phyloP scores from a whole-genome alignment of 2,113 vertebrate genomes.

The Electrona antarctica region DNA sequence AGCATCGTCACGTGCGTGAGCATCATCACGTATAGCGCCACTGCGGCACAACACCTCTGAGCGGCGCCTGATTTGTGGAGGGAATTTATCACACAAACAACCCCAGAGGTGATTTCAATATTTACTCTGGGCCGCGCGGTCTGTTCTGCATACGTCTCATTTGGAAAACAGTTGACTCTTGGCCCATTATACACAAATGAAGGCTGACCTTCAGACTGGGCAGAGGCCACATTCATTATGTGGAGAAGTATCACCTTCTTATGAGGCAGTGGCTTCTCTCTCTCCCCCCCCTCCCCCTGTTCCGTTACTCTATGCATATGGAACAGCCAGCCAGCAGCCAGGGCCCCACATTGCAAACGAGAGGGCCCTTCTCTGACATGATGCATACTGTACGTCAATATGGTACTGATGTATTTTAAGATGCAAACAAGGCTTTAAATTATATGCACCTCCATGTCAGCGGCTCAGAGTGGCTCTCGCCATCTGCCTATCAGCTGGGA shows the following conservation, averaged over 20 bases:
- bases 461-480: constrained; percentile 88
- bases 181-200: constrained; percentile 83
- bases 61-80: constrained; percentile 72
- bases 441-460: constrained; percentile 96
- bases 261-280: constrained; percentile 17
- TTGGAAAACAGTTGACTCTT: constrained; percentile 85
- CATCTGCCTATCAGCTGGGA: constrained; percentile 99
- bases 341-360: constrained; percentile 88
- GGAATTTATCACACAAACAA: constrained; percentile 78
- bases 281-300: not conserved
- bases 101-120: constrained; percentile 80
- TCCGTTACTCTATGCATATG: constrained; percentile 74
- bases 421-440: constrained; percentile 99
- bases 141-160: constrained; percentile 82
- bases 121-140: constrained; percentile 62
- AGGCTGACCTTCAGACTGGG: constrained; percentile 83
- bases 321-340: constrained; percentile 72
- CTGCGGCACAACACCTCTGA: constrained; percentile 55
- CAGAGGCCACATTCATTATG: constrained; percentile 85
- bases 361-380: constrained; percentile 91
- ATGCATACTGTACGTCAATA: constrained; percentile 25
- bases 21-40: constrained; percentile 53
- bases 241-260: constrained; percentile 78
- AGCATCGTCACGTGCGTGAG: no score
- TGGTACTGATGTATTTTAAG: constrained; percentile 65